Evolutionary conservation across 2,113 vertebrate genomes (phyloP).

Genomic region (Nesospiza acunhae): DNA sequence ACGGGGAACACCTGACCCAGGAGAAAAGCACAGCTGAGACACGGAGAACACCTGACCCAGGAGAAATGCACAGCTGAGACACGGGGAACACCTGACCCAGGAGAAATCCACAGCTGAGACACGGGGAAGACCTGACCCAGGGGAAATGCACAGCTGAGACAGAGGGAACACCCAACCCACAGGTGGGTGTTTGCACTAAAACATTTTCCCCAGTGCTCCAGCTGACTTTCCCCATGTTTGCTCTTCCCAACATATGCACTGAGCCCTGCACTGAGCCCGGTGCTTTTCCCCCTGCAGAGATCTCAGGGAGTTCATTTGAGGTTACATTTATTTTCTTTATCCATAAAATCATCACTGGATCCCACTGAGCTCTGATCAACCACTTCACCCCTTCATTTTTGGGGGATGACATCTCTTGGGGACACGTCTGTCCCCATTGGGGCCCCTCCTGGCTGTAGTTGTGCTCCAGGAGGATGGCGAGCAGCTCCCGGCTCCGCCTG

Average conservation of each 20-base stretch:
- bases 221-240: background rate
- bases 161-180: rapidly evolving
- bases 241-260: rapidly evolving
- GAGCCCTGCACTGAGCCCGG: background rate
- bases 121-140: no score
- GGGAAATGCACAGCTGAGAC: background rate
- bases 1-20: no score
- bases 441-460: conserved; percentile 74
- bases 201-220: rapidly evolving
- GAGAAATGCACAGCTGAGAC: no score
- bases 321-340: rapidly evolving
- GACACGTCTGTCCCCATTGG: background rate
- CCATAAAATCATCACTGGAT: background rate
- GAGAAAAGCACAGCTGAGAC: no score
- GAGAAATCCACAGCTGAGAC: background rate
- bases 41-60: background rate
- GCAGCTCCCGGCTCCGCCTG: conserved; percentile 44
- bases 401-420: background rate
- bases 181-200: rapidly evolving
- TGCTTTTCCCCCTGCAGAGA: background rate
- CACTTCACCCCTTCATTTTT: background rate
- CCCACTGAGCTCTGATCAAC: background rate
- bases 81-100: no score
- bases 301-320: rapidly evolving
- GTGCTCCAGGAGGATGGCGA: conserved; percentile 73